Evolutionary conservation across 1,140 invertebrate genomes (phyloP).

Genomic region (Aphaenogaster ashmeadi): DNA sequence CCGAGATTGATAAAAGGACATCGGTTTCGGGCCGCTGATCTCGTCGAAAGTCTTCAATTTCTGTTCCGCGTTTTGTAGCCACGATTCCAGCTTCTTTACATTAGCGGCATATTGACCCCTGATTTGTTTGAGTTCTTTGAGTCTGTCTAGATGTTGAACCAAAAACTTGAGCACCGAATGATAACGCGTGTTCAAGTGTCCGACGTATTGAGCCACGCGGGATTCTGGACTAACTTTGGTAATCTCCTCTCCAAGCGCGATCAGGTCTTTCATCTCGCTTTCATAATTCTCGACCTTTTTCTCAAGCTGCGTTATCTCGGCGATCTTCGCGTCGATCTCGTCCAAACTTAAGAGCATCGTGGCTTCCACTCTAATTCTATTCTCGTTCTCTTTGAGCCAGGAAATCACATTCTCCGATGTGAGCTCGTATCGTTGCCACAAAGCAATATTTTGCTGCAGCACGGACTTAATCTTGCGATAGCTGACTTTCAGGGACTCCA

Average conservation of each 20-base stretch:
- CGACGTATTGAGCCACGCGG: slow-evolving; percentile 92
- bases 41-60: slow-evolving; percentile 91
- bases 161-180: slow-evolving; percentile 92
- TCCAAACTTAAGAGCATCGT: slow-evolving; percentile 90
- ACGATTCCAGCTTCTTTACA: slow-evolving; percentile 91
- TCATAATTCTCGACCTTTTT: slow-evolving; percentile 90
- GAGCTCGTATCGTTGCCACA: slow-evolving; percentile 94
- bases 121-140: slow-evolving; percentile 90
- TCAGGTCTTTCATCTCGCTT: slow-evolving; percentile 90
- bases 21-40: slow-evolving; percentile 89
- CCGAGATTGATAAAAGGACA: slow-evolving; percentile 90
- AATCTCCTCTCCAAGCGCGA: slow-evolving; percentile 91
- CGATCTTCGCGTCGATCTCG: slow-evolving; percentile 91
- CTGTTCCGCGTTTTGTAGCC: slow-evolving; percentile 92
- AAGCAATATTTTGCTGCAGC: slow-evolving; percentile 91
- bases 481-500: slow-evolving; percentile 90
- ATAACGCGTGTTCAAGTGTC: slow-evolving; percentile 92
- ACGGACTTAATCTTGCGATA: slow-evolving; percentile 91
- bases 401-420: slow-evolving; percentile 92
- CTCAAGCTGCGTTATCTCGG: slow-evolving; percentile 90
- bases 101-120: slow-evolving; percentile 90
- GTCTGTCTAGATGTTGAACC: slow-evolving; percentile 90
- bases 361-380: slow-evolving; percentile 92
- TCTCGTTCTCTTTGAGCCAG: slow-evolving; percentile 96
- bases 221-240: slow-evolving; percentile 93